Evolutionary conservation across 2,888 invertebrate species (phyloP).

Genomic region (Cecidostiba fungosa): DNA sequence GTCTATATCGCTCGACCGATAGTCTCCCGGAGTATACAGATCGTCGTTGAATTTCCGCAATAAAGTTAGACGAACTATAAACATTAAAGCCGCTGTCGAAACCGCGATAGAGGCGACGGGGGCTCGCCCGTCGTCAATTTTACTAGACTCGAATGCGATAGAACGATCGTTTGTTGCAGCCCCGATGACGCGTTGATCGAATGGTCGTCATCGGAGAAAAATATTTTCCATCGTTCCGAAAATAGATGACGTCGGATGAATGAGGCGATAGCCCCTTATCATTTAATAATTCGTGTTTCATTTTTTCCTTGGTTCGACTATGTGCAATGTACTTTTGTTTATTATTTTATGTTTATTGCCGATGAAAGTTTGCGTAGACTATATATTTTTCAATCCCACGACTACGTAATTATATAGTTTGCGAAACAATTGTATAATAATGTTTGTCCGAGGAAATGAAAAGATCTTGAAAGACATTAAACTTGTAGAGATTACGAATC

Average conservation of each 20-base stretch:
- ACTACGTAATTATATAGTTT: not conserved
- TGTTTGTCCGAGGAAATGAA: not conserved
- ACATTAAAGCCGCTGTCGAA: constrained; percentile 17
- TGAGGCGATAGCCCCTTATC: not conserved
- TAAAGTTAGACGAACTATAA: not conserved
- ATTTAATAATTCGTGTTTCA: not conserved
- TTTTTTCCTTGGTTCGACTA: not conserved
- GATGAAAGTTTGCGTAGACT: not conserved
- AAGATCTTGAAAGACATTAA: not conserved
- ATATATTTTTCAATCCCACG: not conserved
- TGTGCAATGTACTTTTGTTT: not conserved
- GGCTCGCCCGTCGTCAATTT: constrained; percentile 26
- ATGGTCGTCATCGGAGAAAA: constrained; percentile 14
- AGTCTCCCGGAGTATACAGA: not conserved
- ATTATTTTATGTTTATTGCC: not conserved
- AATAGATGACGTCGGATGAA: constrained; percentile 17
- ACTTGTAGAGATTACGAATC: not conserved
- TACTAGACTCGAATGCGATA: not conserved
- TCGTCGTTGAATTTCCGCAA: not conserved
- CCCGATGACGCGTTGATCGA: constrained; percentile 24
- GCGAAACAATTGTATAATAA: not conserved
- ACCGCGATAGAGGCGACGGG: constrained; percentile 14
- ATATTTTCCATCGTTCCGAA: constrained; percentile 4
- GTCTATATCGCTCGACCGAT: not conserved
- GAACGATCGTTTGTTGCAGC: not conserved